Base-by-base conservation (phyloP, 2,888 invertebrate genomes). In the Mystacides longicornis region DNA sequence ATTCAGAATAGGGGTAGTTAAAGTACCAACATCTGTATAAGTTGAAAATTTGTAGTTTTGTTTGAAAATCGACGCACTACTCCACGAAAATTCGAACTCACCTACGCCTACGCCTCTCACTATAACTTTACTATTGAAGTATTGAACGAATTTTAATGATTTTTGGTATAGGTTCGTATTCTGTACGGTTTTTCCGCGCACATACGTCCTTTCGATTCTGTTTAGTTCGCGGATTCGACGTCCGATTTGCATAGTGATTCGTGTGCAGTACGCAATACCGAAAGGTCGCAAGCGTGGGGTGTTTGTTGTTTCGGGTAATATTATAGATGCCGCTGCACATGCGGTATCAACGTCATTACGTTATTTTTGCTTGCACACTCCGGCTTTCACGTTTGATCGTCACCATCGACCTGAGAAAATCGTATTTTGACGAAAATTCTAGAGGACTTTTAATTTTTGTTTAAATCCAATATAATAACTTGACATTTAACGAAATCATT, bases 81-180 rank as follows among this genome's bases (percentile, higher is more conserved):
- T 47, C 51, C 49, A 16, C 27, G 45, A 42, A 33, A 22, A 49
- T 53, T 48, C 31, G 31, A 9, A 31, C 11, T n/a, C n/a, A n/a
- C n/a, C n/a, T n/a, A n/a, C n/a, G n/a, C n/a, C n/a, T 37, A 14
- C 37, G 14, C 37, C 16, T 14, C 37, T n/a, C 27, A 27, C 27
- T 7, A 7, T 37, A 19, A 7, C 47, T 47, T 14, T 52, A 49
- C 46, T 45, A 49, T 23, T 31, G 51, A 48, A 53, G 51, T 57
- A 57, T 57, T 57, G 57, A 57, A 57, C 55, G 57, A 57, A 57
- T 57, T 57, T 57, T 57, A 57, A 57, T 54, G 57, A 57, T 57
- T 57, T 57, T 55, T 49, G 57, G 57, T 54, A 21, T 33, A 54
- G 57, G 54, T 54, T 27, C 51, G 45, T 51, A 19, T 57, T 51